Evolutionary conservation across 1,140 invertebrate genomes (phyloP).

Genomic region (Diabrotica virgifera): DNA sequence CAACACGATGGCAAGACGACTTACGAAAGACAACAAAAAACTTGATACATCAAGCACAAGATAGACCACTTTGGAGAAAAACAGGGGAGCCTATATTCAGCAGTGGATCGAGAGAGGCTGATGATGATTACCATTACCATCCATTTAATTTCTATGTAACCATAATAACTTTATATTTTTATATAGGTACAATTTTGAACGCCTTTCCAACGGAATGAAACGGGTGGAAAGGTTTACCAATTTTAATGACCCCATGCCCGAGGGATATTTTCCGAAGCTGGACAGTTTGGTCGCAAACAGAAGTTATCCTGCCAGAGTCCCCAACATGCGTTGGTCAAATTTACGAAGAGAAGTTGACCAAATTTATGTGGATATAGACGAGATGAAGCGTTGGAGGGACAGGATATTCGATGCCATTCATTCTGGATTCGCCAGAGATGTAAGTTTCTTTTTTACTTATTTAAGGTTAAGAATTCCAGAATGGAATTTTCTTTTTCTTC

Average conservation of each 20-base stretch:
- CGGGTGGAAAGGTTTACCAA: constrained; percentile 59
- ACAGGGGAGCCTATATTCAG: too few relatives aligned
- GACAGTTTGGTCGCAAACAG: constrained; percentile 61
- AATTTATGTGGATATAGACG: constrained; percentile 62
- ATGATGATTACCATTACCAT: too few relatives aligned
- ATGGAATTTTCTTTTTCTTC: too few relatives aligned
- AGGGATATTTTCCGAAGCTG: constrained; percentile 72
- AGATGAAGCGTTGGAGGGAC: constrained; percentile 72
- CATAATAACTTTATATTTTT: background rate
- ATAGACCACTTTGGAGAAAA: too few relatives aligned
- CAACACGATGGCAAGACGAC: too few relatives aligned
- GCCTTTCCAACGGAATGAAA: constrained; percentile 60
- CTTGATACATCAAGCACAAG: too few relatives aligned
- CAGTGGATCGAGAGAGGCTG: too few relatives aligned
- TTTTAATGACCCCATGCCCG: constrained; percentile 60
- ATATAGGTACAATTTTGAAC: constrained; percentile 38
- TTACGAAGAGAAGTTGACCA: constrained; percentile 65
- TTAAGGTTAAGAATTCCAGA: too few relatives aligned
- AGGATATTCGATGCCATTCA: constrained; percentile 73
- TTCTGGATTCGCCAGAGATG: constrained; percentile 56
- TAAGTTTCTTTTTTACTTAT: background rate
- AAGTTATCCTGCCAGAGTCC: constrained; percentile 61
- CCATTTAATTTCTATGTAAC: too few relatives aligned
- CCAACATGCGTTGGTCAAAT: constrained; percentile 59
- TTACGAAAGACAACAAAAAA: too few relatives aligned